Base-by-base conservation (phyloP, 2,113 vertebrate species). In the Ramphastos sulfuratus region DNA sequence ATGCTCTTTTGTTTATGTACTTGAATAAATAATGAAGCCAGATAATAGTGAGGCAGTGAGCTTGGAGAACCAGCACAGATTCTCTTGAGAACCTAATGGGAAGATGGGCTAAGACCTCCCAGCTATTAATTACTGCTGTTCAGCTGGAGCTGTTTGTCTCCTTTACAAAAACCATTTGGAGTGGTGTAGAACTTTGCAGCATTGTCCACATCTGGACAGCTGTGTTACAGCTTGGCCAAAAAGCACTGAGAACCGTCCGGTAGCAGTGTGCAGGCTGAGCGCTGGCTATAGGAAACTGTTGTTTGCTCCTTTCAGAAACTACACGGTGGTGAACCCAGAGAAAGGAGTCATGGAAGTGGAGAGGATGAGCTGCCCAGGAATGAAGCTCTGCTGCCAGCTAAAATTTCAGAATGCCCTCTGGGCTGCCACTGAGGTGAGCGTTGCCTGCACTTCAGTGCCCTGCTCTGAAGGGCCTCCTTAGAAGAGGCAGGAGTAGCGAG, bases 291-390 rank as follows among this genome's bases (percentile, higher is more conserved):
- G 7, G 25, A 28, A 69, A 30, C 2, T 9, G 14, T 39, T 48
- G 1, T 63, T 78, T 94, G 15, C 82, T 16, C 6, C 23, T 84
- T 95, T 17, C 54, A 99, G 99, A 96, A 99, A 98, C 97, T 99
- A 99, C 98, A 99, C 98, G 0, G 98, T 99, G 93, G 98, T 99
- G 88, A 99, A 99, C 83, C 97, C 98, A 2, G 98, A 98, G 94
- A 99, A 98, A 60, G 99, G 99, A 42, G 97, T 98, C 69, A 82
- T 98, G 96, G 99, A 99, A 84, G 99, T 99, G 80, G 98, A 98
- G 96, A 97, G 98, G 91, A 99, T 99, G 98, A 91, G 90, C 50
- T 99, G 99, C 73, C 97, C 98, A 0, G 99, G 99, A 25, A 97
- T 98, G 96, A 98, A 89, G 73, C 97, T 99, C 10, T 99, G 98